Evolutionary conservation across 2,888 invertebrate genomes (phyloP), one percentile per base, ranked within the genome.

Genomic region (Podotricha telesiphe): DNA sequence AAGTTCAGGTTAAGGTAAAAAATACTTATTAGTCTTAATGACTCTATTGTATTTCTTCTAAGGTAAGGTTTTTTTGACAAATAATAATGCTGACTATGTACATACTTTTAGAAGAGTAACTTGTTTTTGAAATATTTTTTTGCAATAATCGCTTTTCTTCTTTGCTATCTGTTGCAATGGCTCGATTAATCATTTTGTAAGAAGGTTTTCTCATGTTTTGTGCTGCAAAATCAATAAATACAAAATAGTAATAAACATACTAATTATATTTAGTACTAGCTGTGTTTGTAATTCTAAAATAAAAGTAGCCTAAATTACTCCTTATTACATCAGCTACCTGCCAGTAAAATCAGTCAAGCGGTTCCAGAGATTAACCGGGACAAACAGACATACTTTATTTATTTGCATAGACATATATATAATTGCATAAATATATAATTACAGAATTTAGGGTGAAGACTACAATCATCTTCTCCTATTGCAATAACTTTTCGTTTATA

Each of bases 401-500:
- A n/a, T n/a, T n/a, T n/a, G n/a, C n/a, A n/a, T n/a, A n/a, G n/a
- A n/a, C 13, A 2, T 42, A 42, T 17, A 50, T 40, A 45, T 2
- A 17, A n/a, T 8, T 4, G 20, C 45, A 34, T 65, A 28, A 53
- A 67, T 59, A 34, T 13, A 70, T 78, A 86, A 88, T 78, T 77
- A 91, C 90, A 78, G 73, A 83, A 81, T 79, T 80, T 87, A 28
- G 84, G 84, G 72, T 82, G 83, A 5, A 81, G 75, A 73, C 80
- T 80, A 71, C 77, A 77, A 71, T 86, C 85, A 77, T 87, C 86
- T 80, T 91, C 90, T 69, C 80, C 76, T 66, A 92, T 91, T 22
- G 86, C 87, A 34, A 88, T 85, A 72, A 91, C 84, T 82, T 90
- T 91, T 70, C 91, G 82, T 75, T 82, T 86, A 22, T 73, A 71